Evolutionary conservation across 2,797 vertebrate genomes (phyloP).

Genomic region (Acanthis flammea): DNA sequence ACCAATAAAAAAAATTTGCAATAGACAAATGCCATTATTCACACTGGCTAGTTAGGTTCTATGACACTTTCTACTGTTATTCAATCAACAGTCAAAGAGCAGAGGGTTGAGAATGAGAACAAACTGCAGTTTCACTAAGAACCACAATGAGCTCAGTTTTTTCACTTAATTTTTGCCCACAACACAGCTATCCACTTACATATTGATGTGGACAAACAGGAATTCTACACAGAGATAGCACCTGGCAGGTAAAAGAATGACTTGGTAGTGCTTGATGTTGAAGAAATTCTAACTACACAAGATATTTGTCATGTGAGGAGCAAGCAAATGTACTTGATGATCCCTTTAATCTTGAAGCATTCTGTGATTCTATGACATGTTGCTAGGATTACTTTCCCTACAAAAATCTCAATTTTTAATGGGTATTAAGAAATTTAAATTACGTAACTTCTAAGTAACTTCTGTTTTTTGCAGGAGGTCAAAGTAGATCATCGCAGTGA

Average conservation of each 20-base stretch:
- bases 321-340: not conserved
- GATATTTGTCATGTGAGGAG: not conserved
- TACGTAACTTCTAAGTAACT: not conserved
- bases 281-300: not conserved
- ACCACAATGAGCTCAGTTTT: not conserved
- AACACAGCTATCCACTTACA: rapidly evolving
- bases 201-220: not conserved
- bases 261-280: not conserved
- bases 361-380: not conserved
- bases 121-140: not conserved
- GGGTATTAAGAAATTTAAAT: not conserved
- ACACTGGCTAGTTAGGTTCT: not conserved
- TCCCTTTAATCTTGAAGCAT: not conserved
- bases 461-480: not conserved
- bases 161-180: not conserved
- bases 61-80: not conserved
- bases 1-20: not conserved
- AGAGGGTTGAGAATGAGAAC: not conserved
- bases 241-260: not conserved
- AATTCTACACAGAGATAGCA: not conserved
- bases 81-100: not conserved
- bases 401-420: not conserved
- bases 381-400: not conserved
- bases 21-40: not conserved
- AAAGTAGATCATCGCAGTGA: not conserved